These are phyloP conservation scores for Atherix ibis DNA, from an alignment of 2,888 invertebrate genomes.

Conservation along the genomic window DNA sequence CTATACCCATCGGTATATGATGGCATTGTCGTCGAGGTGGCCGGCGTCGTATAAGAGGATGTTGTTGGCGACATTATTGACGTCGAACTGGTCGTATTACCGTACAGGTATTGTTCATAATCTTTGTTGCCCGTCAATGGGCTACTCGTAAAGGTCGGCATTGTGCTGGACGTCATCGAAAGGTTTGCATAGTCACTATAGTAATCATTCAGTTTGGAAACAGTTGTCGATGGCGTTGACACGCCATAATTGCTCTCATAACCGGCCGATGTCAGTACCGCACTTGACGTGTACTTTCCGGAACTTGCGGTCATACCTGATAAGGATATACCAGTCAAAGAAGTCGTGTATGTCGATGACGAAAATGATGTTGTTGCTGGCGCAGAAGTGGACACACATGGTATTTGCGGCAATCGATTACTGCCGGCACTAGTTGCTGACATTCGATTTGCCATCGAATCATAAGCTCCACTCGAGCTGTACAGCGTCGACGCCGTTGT, in stretches of 20 bases:
- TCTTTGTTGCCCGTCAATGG: too few species aligned
- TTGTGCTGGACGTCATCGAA: neutral
- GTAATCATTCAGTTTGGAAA: neutral
- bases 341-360: conserved; percentile 12
- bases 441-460: too few species aligned
- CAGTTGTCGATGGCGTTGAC: conserved; percentile 1
- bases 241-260: too few species aligned
- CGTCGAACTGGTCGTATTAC: neutral
- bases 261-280: too few species aligned
- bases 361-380: conserved; percentile 19
- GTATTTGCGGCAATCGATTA: conserved; percentile 3
- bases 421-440: neutral
- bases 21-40: too few species aligned
- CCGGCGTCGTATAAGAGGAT: too few species aligned
- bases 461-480: too few species aligned
- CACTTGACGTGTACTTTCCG: too few species aligned
- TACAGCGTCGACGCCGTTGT: neutral
- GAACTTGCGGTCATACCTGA: too few species aligned
- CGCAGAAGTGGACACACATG: conserved; percentile 9
- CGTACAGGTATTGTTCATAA: neutral
- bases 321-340: too few species aligned
- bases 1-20: too few species aligned
- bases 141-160: neutral
- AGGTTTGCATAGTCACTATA: too few species aligned
- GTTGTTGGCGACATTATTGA: conserved; percentile 2